A percentile compares a stretch with the other conserved stretches of the same genome.
Evolutionary conservation across 2,797 vertebrate genomes (phyloP).

Genomic region (Schizopygopsis malacanthus): DNA sequence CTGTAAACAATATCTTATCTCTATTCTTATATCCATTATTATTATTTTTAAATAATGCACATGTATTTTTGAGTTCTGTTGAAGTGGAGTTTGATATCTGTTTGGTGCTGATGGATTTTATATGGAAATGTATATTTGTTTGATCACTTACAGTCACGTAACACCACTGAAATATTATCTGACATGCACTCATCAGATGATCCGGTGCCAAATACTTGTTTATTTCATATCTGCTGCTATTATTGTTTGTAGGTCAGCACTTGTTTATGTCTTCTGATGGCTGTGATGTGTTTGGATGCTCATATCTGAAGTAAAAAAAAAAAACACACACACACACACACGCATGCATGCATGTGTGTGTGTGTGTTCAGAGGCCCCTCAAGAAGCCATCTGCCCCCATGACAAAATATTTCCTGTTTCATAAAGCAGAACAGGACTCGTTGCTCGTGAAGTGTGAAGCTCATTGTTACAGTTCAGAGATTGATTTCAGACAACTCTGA

Average conservation of each 20-base stretch:
- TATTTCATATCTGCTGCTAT: not conserved
- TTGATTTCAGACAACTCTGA: not conserved
- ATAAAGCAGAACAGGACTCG: slow-evolving; percentile 22
- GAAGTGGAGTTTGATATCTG: not conserved
- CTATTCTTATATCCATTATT: not conserved
- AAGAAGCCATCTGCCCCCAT: not conserved
- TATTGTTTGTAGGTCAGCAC: too few relatives aligned
- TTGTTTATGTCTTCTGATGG: not conserved
- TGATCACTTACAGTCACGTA: not conserved
- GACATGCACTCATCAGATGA: not conserved
- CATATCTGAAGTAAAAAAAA: not conserved
- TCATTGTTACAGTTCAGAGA: not conserved
- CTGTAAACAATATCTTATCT: not conserved
- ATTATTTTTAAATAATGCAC: not conserved
- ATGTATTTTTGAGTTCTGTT: not conserved
- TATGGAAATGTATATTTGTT: not conserved
- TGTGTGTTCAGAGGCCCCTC: slow-evolving; percentile 1
- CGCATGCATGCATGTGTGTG: too few relatives aligned
- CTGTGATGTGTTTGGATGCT: not conserved
- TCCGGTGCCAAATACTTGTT: not conserved
- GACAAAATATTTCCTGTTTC: slow-evolving; percentile 20
- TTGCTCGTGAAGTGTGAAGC: not conserved
- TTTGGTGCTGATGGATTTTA: not conserved
- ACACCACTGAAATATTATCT: not conserved
- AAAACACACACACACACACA: not conserved